phyloP scores from a whole-genome alignment of 2,113 vertebrate species.

The Dromas ardeola region DNA sequence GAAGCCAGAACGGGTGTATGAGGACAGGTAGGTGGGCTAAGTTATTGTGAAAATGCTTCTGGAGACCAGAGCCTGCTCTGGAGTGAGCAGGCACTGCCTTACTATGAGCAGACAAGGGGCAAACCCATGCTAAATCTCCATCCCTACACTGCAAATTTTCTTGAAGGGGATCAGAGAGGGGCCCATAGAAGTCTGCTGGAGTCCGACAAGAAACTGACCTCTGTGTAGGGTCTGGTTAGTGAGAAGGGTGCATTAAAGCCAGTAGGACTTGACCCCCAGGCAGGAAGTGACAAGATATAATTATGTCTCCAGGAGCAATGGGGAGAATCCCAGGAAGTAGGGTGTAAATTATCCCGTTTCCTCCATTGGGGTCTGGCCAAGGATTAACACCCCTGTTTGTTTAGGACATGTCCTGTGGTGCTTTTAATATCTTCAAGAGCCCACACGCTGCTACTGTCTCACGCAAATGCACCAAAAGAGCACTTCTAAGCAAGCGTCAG shows the following conservation, averaged over 20 bases:
- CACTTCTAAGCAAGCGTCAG: not conserved
- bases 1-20: not conserved
- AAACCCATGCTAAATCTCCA: not conserved
- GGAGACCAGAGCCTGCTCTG: not conserved
- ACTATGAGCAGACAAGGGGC: not conserved
- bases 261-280: not conserved
- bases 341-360: not conserved
- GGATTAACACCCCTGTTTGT: not conserved
- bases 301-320: not conserved
- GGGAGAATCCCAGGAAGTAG: not conserved
- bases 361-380: not conserved
- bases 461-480: not conserved
- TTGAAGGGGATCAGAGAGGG: not conserved
- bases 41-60: not conserved
- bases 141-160: not conserved
- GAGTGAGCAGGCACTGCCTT: not conserved
- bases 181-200: not conserved
- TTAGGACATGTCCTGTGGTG: not conserved
- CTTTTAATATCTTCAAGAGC: not conserved
- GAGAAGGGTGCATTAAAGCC: not conserved
- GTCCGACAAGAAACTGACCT: not conserved
- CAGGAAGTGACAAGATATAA: not conserved
- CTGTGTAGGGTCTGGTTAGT: not conserved
- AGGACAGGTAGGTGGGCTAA: not conserved
- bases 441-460: not conserved